Conservation (phyloP, 2,888 invertebrate species). For the Electrophaes corylata region DNA sequence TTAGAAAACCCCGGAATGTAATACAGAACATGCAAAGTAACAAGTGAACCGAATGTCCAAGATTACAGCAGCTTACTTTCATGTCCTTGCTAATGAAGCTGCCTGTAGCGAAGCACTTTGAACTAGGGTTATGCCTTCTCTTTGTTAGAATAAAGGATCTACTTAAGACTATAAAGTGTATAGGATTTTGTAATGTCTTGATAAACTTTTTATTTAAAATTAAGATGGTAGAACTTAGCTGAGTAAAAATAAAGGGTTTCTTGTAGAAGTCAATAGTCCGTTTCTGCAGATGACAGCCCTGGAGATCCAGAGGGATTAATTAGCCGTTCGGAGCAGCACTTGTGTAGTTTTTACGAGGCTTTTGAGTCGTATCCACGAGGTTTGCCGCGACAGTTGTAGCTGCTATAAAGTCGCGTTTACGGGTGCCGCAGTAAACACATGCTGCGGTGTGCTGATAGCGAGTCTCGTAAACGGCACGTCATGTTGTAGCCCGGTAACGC, state of each 20-base stretch:
- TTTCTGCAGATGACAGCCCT: conserved; percentile 31
- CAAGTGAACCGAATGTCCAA: conserved; percentile 24
- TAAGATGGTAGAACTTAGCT: background rate
- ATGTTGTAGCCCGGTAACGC: too few relatives aligned
- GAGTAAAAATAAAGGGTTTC: conserved; percentile 6
- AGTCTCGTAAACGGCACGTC: conserved; percentile 66
- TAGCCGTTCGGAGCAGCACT: conserved; percentile 56
- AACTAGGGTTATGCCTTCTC: conserved; percentile 23
- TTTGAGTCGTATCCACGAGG: conserved; percentile 49
- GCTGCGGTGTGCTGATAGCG: conserved; percentile 56
- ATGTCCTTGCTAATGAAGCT: conserved; percentile 35
- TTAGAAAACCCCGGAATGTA: conserved; percentile 1
- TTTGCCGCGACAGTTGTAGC: conserved; percentile 57
- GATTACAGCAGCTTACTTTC: conserved; percentile 27
- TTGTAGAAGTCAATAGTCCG: conserved; percentile 9
- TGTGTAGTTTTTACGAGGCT: conserved; percentile 65
- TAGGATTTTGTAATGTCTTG: background rate
- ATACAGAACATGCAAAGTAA: conserved; percentile 21
- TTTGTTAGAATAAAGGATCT: conserved; percentile 9
- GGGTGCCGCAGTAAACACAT: conserved; percentile 62
- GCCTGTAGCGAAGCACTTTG: conserved; percentile 26
- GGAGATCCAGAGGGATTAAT: conserved; percentile 58
- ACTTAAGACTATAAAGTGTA: background rate
- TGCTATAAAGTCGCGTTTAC: conserved; percentile 65
- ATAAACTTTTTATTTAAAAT: background rate